Conservation (phyloP, 2,888 invertebrate genomes). For the Andricus curvator region DNA sequence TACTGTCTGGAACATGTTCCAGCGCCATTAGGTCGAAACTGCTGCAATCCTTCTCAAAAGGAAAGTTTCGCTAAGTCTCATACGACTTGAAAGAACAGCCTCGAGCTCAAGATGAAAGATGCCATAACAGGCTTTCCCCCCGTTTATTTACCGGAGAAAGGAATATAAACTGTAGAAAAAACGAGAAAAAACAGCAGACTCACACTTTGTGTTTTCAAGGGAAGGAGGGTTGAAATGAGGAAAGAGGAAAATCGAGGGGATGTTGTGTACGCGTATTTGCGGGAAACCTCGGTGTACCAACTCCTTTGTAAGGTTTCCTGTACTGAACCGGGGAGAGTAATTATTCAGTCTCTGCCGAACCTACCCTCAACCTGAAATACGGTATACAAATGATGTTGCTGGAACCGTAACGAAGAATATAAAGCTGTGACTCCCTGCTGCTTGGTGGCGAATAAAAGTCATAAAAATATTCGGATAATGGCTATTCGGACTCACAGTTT, state of each 20-base stretch:
- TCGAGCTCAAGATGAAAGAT: background rate
- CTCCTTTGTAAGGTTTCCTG: background rate
- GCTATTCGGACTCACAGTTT: conserved; percentile 18
- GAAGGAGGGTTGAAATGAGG: background rate
- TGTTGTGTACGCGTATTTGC: background rate
- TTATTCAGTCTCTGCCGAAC: conserved; percentile 15
- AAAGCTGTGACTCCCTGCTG: background rate
- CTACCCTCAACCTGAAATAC: background rate
- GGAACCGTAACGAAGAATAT: conserved; percentile 6
- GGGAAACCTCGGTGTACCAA: background rate
- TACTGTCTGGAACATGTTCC: background rate
- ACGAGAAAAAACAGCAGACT: background rate
- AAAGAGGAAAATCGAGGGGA: background rate
- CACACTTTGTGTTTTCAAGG: background rate
- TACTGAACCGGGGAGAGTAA: background rate
- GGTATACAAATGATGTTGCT: background rate
- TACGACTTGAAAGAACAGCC: background rate
- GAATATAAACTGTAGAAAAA: background rate
- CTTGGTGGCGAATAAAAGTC: conserved; percentile 20
- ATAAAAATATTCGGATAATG: conserved; percentile 35
- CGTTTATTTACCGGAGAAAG: background rate
- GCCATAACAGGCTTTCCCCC: background rate
- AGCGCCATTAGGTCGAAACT: conserved; percentile 8
- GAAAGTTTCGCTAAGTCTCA: conserved; percentile 5
- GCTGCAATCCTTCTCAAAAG: conserved; percentile 5